phyloP scores from a whole-genome alignment of 2,888 invertebrate species.

The Dicyrtoma fusca region DNA sequence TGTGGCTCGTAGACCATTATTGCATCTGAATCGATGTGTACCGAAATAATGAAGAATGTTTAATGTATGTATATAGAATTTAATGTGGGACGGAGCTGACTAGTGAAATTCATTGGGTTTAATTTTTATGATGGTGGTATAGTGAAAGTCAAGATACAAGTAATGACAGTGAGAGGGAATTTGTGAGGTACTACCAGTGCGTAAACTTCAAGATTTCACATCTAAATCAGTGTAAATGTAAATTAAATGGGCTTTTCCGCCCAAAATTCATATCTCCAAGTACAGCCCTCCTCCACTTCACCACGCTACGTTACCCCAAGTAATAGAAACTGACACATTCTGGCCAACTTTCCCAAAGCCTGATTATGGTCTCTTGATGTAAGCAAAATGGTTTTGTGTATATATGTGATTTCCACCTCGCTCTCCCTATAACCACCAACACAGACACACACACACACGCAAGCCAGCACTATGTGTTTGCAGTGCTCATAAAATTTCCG shows the following conservation, averaged over 20 bases:
- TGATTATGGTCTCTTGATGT: neutral
- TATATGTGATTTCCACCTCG: too few species aligned
- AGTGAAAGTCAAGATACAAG: neutral
- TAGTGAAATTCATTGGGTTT: too few species aligned
- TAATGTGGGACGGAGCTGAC: too few species aligned
- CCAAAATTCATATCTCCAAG: conserved; percentile 37
- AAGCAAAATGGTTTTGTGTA: too few species aligned
- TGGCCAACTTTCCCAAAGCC: conserved; percentile 9
- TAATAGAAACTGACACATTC: conserved; percentile 40
- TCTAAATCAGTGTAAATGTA: conserved; percentile 47
- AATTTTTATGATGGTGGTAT: neutral
- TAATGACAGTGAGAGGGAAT: conserved; percentile 11
- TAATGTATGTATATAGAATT: too few species aligned
- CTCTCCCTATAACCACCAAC: too few species aligned
- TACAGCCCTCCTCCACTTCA: neutral
- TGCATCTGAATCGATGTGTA: too few species aligned
- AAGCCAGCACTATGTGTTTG: too few species aligned
- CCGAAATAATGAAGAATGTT: too few species aligned
- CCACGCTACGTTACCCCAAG: neutral
- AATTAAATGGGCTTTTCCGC: conserved; percentile 44
- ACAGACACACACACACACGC: too few species aligned
- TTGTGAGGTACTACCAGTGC: conserved; percentile 19
- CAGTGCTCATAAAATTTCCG: too few species aligned
- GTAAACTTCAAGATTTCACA: conserved; percentile 38
- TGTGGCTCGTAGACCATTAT: too few species aligned